Percentiles rank a stretch among this genome's conserved stretches.
phyloP scores from a whole-genome alignment of 2,888 invertebrate species.

The Athrips mouffetella region DNA sequence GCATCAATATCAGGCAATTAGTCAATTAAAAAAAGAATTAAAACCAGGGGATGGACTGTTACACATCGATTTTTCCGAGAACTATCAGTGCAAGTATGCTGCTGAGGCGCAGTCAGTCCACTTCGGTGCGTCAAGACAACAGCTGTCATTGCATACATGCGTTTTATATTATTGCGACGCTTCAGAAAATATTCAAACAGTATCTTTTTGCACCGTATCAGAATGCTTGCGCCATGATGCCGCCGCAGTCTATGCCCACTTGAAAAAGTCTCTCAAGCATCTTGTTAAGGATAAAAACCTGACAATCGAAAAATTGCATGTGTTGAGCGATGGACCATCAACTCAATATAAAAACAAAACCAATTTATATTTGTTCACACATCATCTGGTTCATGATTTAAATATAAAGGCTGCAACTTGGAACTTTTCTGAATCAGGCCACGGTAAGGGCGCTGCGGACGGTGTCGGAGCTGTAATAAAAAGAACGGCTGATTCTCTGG shows the following conservation, averaged over 20 bases:
- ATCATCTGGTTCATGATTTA: neutral
- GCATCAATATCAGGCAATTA: neutral
- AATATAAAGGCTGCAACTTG: no score
- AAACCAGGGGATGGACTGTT: conserved; percentile 8
- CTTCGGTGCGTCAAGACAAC: conserved; percentile 10
- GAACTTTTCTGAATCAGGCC: no score
- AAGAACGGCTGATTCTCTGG: no score
- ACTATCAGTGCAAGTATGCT: conserved; percentile 10
- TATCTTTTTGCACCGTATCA: conserved; percentile 2
- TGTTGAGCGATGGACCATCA: neutral
- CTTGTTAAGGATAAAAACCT: neutral
- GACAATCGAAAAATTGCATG: neutral
- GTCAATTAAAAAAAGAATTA: conserved; percentile 4
- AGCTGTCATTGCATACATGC: conserved; percentile 5
- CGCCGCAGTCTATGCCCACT: neutral
- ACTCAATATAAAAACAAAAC: neutral
- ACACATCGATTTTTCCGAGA: conserved; percentile 16
- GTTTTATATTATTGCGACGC: conserved; percentile 1
- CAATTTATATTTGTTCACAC: neutral
- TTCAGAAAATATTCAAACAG: neutral
- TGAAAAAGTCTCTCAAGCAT: neutral
- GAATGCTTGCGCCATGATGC: neutral
- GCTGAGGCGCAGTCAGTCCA: conserved; percentile 8
- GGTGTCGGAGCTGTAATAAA: no score
- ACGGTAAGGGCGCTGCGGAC: no score